Evolutionary conservation across 2,113 vertebrate species (phyloP).

Genomic region (Perognathus longimembris): DNA sequence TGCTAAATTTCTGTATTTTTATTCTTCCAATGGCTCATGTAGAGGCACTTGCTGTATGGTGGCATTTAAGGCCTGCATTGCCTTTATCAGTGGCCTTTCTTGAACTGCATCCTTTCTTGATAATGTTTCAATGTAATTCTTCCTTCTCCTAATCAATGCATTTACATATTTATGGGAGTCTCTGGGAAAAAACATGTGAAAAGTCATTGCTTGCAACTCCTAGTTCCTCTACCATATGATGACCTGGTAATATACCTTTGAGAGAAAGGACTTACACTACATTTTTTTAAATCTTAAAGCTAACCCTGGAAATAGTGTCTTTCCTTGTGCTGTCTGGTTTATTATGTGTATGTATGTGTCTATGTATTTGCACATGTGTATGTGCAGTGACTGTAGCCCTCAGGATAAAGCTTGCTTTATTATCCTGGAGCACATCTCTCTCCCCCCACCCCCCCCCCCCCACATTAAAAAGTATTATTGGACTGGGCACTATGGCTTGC

Average conservation of each 20-base stretch:
- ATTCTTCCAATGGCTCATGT: background rate
- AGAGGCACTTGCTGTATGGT: too few species aligned
- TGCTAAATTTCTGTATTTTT: slow-evolving; percentile 22
- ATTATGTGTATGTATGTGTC: too few species aligned
- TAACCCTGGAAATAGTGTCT: background rate
- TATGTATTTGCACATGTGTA: background rate
- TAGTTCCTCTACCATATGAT: background rate
- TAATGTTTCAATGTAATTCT: background rate
- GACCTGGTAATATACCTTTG: background rate
- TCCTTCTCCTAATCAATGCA: background rate
- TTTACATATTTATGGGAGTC: background rate
- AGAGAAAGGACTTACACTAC: background rate
- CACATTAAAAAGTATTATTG: background rate
- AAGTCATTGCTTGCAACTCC: background rate
- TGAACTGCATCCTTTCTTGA: too few species aligned
- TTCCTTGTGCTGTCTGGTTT: background rate
- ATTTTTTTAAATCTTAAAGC: background rate
- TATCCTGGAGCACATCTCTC: background rate
- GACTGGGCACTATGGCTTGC: too few species aligned
- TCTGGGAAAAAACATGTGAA: slow-evolving; percentile 38
- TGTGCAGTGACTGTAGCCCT: background rate
- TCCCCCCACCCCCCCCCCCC: background rate
- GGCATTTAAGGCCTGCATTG: background rate
- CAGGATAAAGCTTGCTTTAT: background rate
- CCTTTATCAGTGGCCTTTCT: background rate